Percentiles rank a stretch among this genome's conserved stretches.
These are phyloP conservation scores for Sturnus vulgaris DNA, from an alignment of 2,113 vertebrate species.

Conservation along the genomic window DNA sequence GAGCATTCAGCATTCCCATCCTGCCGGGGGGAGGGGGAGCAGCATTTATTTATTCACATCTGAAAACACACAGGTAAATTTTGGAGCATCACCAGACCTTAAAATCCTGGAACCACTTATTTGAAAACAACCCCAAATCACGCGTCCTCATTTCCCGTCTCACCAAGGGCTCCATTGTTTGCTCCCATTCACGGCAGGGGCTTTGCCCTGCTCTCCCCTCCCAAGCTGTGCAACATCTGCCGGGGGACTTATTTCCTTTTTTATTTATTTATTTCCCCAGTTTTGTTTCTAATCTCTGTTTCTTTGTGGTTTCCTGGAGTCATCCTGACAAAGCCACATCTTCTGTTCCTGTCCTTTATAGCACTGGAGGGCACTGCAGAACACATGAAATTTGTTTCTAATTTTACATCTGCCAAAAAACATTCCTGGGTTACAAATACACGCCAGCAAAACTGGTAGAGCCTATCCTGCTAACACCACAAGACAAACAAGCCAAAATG, in stretches of 20 bases:
- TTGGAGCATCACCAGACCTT: neutral
- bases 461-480: slow-evolving; percentile 71
- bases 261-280: slow-evolving; percentile 60
- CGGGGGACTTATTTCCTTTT: slow-evolving; percentile 50
- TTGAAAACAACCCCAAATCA: neutral
- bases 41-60: neutral
- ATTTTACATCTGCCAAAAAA: slow-evolving; percentile 86
- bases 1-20: neutral
- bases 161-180: slow-evolving; percentile 27
- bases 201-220: neutral
- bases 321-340: slow-evolving; percentile 79
- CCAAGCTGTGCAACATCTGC: slow-evolving; percentile 74
- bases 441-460: slow-evolving; percentile 73
- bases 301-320: slow-evolving; percentile 84
- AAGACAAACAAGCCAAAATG: slow-evolving; percentile 84
- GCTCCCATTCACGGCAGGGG: slow-evolving; percentile 41
- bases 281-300: slow-evolving; percentile 79
- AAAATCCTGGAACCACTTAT: neutral
- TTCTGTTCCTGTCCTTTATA: slow-evolving; percentile 79
- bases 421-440: slow-evolving; percentile 78
- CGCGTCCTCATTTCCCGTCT: fast-evolving
- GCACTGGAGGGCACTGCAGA: slow-evolving; percentile 79
- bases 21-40: neutral
- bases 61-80: slow-evolving; percentile 28
- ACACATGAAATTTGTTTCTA: slow-evolving; percentile 92